A percentile compares a stretch with the other conserved stretches of the same genome.
phyloP scores from a whole-genome alignment of 2,113 vertebrate species.

The Panthera tigris region DNA sequence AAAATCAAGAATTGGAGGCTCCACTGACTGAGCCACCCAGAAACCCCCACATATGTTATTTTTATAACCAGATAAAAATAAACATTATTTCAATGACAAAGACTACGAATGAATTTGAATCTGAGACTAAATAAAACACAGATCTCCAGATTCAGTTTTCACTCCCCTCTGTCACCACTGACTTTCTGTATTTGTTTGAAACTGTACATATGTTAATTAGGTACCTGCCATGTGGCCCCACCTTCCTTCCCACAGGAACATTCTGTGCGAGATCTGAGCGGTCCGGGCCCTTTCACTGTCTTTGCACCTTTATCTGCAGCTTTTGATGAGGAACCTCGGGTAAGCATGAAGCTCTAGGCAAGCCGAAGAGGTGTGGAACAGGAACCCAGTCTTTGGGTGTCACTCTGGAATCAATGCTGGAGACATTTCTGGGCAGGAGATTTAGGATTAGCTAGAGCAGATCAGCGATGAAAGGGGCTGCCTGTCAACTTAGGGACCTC shows the following conservation, averaged over 20 bases:
- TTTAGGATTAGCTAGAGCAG: not conserved
- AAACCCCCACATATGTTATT: not conserved
- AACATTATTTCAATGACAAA: not conserved
- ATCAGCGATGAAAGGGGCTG: not conserved
- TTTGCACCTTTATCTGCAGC: constrained; percentile 84
- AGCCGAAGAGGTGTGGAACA: not conserved
- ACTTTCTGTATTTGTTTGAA: not conserved
- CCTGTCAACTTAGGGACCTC: not conserved
- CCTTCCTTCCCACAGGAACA: constrained; percentile 79
- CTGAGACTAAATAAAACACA: not conserved
- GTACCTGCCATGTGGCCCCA: rapidly evolving
- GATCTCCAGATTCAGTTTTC: no score
- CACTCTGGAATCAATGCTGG: not conserved
- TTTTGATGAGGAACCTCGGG: constrained; percentile 73
- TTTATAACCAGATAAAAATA: not conserved
- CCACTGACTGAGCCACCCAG: no score
- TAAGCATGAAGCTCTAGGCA: constrained; percentile 67
- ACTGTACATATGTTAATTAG: not conserved
- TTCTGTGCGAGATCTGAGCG: constrained; percentile 82
- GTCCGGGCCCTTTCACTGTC: constrained; percentile 91
- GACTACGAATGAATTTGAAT: not conserved
- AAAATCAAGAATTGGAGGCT: no score
- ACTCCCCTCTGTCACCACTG: rapidly evolving
- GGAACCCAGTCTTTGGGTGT: not conserved
- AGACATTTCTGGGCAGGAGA: not conserved